A percentile compares a stretch with the other conserved stretches of the same genome.
Conservation (phyloP, 2,113 vertebrate species). For the Labeo catla region DNA sequence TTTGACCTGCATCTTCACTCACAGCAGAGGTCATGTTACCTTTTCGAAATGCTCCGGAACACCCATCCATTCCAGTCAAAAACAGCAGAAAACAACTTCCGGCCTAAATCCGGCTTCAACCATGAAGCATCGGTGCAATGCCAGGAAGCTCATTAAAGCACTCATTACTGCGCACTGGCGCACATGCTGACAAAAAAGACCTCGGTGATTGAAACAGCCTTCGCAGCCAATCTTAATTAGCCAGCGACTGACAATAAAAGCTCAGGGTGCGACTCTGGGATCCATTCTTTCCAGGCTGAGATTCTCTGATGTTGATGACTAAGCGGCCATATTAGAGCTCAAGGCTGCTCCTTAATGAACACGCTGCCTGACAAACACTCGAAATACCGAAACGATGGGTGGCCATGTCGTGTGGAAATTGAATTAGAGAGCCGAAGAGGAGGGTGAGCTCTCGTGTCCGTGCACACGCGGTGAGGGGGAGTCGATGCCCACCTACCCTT, state of each 20-base stretch:
- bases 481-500: neutral
- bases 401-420: constrained; percentile 3
- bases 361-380: neutral
- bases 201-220: constrained; percentile 5
- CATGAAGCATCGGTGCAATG: neutral
- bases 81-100: too few relatives aligned
- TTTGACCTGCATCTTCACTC: too few relatives aligned
- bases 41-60: too few relatives aligned
- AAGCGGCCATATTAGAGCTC: constrained; percentile 33
- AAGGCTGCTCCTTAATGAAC: constrained; percentile 1
- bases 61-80: too few relatives aligned
- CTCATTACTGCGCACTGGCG: constrained; percentile 18
- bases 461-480: neutral
- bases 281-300: neutral
- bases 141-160: constrained; percentile 21
- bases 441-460: neutral
- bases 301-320: neutral
- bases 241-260: constrained; percentile 20
- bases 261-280: neutral
- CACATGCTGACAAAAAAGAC: neutral
- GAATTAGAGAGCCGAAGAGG: constrained; percentile 31
- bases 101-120: too few relatives aligned
- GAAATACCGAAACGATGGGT: constrained; percentile 28
- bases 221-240: constrained; percentile 23
- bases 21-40: too few relatives aligned